Base-by-base conservation (phyloP, 2,797 vertebrate species). In the Hoplostethus atlanticus region DNA sequence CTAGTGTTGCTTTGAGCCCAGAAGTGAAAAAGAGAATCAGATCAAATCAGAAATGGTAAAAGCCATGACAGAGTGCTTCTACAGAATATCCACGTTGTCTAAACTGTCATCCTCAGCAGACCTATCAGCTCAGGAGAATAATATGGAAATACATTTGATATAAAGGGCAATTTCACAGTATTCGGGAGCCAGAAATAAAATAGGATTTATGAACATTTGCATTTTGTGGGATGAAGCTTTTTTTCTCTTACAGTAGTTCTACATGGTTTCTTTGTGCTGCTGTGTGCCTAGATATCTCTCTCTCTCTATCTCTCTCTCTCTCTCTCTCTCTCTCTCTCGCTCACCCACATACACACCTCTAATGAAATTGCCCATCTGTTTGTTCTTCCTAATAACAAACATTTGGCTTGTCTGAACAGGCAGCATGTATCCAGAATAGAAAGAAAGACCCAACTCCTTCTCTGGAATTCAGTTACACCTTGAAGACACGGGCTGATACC, bases 301-400 rank as follows among this genome's bases (percentile, higher is more conserved):
- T 40, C 36, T 13, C 63, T 52, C 50, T 52, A 5, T 51, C 48
- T 17, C 48, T 51, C 48, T 48, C 47, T 48, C 47, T 48, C 47
- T 48, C 47, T 48, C 47, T n/a, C 16, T 5, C 16, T 17, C 16
- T 21, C 21, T 3, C 50, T 10, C 50, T 21, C 50, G 3, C 31
- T 21, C 28, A 25, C 79, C 0, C 79, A 76, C 73, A 0, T 64
- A 30, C 50, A 71, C 40, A 30, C 65, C 73, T 77, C 48, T 79
- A 73, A 87, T 85, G 76, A 88, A 89, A 84, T 77, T 76, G 58
- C 59, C 84, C 87, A 87, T 87, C 88, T 89, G 87, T 82, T 89
- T 82, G 77, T 77, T 81, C 87, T 76, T 84, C 75, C 70, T 85
- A 89, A 87, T 87, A 81, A 77, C 69, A 68, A 64, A 76, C 83